Conservation (phyloP, 2,113 vertebrate genomes). For the Panthera tigris region DNA sequence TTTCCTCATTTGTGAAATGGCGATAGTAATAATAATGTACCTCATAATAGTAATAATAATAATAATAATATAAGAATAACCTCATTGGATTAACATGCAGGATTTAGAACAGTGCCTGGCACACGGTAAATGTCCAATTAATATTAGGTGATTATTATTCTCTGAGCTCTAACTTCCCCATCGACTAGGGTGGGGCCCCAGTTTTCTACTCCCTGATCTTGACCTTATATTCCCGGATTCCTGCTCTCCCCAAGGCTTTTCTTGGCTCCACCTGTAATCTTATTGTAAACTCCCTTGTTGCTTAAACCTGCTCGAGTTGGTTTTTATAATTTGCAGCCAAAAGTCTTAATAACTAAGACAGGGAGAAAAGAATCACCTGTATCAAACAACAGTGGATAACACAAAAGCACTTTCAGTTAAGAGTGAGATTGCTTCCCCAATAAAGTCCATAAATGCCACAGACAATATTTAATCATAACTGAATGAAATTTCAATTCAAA, state of each 20-base stretch:
- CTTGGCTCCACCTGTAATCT: not conserved
- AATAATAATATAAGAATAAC: not conserved
- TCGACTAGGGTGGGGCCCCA: not conserved
- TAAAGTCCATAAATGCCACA: not conserved
- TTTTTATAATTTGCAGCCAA: not conserved
- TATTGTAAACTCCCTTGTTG: not conserved
- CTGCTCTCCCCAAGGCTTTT: not conserved
- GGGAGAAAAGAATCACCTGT: not conserved
- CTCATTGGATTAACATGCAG: not conserved
- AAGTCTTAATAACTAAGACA: not conserved
- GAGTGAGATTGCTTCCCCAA: not conserved
- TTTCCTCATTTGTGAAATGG: not conserved
- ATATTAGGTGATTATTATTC: not conserved
- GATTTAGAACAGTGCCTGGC: not conserved
- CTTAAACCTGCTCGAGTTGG: not conserved
- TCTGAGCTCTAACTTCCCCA: not conserved
- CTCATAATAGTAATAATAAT: not conserved
- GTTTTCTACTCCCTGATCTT: not conserved
- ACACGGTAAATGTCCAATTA: not conserved
- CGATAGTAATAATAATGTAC: not conserved
- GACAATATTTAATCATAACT: not conserved
- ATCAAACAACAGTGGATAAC: not conserved
- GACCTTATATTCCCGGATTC: not conserved
- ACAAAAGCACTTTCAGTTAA: not conserved
- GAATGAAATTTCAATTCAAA: not conserved